Conservation (phyloP, 2,113 vertebrate species). For the Chunga burmeisteri region DNA sequence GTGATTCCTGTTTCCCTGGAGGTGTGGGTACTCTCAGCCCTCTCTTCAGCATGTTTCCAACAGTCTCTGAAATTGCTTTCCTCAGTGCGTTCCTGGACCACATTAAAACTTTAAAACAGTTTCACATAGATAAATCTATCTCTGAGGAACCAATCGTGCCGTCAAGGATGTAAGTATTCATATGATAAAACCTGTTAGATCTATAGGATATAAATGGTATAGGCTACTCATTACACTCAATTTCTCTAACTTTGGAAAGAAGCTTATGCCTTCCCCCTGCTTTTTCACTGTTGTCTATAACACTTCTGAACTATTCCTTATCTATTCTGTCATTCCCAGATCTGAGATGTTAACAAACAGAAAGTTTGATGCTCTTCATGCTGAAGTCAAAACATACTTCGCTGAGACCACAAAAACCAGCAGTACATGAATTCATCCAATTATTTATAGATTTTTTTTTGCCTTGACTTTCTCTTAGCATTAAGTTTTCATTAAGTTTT, state of each 20-base stretch:
- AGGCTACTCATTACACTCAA: neutral
- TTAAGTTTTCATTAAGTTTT: neutral
- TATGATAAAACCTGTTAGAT: neutral
- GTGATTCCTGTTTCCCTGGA: neutral
- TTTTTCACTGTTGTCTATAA: neutral
- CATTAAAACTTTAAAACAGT: neutral
- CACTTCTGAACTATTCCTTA: neutral
- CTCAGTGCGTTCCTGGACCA: fast-evolving
- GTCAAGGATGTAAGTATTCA: neutral
- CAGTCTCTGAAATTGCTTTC: neutral
- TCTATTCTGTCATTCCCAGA: neutral
- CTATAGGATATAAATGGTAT: neutral
- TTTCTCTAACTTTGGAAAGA: neutral
- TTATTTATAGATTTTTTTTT: neutral
- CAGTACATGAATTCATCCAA: neutral
- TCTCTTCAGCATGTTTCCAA: neutral
- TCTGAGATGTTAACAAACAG: neutral
- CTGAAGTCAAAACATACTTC: neutral
- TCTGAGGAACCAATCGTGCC: neutral
- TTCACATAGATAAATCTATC: neutral
- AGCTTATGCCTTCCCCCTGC: fast-evolving
- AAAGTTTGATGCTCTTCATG: neutral
- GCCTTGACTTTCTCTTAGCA: neutral
- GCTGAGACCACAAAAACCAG: neutral
- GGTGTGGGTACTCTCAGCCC: neutral